Evolutionary conservation across 2,113 vertebrate genomes (phyloP).

Genomic region (Pseudois nayaur): DNA sequence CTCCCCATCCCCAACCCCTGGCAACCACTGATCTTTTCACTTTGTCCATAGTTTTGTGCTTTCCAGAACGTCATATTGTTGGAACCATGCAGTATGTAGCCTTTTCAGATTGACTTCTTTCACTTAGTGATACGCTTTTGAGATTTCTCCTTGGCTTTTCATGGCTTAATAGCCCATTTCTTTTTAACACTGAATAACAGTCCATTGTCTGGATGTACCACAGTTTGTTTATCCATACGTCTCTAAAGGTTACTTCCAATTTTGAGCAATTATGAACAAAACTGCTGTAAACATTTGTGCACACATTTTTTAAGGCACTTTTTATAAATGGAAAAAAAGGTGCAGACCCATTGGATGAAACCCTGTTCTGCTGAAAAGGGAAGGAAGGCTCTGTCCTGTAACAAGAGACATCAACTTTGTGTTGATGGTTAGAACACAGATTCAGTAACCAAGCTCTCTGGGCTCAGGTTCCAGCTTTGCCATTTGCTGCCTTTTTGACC

Average conservation of each 20-base stretch:
- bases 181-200: not conserved
- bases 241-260: not conserved
- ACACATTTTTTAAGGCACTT: not conserved
- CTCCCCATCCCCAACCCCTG: not conserved
- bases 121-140: not conserved
- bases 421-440: not conserved
- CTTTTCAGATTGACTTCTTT: not conserved
- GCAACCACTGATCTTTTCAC: not conserved
- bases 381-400: not conserved
- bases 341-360: not conserved
- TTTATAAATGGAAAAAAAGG: not conserved
- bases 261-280: not conserved
- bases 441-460: not conserved
- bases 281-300: not conserved
- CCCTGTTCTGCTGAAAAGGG: not conserved
- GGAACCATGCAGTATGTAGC: not conserved
- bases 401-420: not conserved
- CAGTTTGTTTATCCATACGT: not conserved
- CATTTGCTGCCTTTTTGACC: not conserved
- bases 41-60: not conserved
- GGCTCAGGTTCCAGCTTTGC: not conserved
- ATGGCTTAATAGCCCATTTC: not conserved
- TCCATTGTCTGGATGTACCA: not conserved
- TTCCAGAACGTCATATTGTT: not conserved
- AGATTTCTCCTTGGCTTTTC: not conserved